Conservation (phyloP, 2,113 vertebrate genomes). For the Chunga burmeisteri region DNA sequence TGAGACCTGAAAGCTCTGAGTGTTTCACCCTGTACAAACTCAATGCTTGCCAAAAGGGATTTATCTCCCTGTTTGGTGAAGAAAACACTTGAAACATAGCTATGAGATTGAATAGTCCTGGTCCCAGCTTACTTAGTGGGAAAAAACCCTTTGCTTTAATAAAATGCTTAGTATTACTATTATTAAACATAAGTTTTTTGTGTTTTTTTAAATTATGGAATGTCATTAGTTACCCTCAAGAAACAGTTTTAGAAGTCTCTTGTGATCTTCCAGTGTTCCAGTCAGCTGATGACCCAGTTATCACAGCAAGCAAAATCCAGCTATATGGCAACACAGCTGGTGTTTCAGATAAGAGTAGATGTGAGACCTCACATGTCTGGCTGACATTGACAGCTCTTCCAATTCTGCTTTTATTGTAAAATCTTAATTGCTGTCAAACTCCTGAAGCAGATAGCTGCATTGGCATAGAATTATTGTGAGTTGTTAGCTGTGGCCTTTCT, state of each 20-base stretch:
- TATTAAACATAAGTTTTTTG: background rate
- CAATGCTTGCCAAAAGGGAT: background rate
- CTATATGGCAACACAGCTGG: background rate
- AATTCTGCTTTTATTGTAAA: background rate
- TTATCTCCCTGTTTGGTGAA: background rate
- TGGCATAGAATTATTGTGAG: background rate
- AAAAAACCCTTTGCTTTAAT: background rate
- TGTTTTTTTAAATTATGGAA: background rate
- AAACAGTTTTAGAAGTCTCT: background rate
- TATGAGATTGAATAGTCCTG: background rate
- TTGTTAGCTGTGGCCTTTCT: background rate
- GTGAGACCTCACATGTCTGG: background rate
- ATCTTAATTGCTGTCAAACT: background rate
- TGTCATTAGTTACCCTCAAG: background rate
- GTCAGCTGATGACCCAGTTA: slow-evolving; percentile 33
- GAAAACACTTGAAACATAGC: background rate
- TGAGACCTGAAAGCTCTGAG: background rate
- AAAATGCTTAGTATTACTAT: background rate
- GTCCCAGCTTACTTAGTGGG: background rate
- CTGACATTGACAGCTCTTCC: background rate
- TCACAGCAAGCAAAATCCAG: slow-evolving; percentile 26
- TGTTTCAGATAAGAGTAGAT: slow-evolving; percentile 27
- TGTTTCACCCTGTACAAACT: background rate
- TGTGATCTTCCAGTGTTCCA: background rate
- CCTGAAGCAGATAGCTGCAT: background rate